Base-by-base conservation (phyloP, 35 echinoderm and acorn worm genomes). In the Stichopus chloronotus region DNA sequence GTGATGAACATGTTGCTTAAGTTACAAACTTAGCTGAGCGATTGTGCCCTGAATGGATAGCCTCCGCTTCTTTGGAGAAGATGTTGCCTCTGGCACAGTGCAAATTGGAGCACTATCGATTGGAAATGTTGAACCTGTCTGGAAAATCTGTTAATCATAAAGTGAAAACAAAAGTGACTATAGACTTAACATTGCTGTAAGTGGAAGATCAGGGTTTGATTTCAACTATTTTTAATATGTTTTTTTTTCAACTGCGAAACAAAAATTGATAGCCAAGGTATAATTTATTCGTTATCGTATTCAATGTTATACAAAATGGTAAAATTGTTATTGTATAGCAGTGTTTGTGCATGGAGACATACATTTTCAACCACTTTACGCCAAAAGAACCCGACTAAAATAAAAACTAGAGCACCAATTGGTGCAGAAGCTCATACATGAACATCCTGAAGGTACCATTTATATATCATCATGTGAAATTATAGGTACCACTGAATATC, bases 211-310 rank as follows among this genome's bases (percentile, higher is more conserved):
- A 68, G 63, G 63, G 63, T 68, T 68, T 68, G 63, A 17, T 68
- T 68, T 68, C 63, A 68, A 68, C 63, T 68, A 68, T 68, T 68
- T 68, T 68, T 68, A 68, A 68, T 17, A 9, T 68, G 63, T 68
- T 68, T 68, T 68, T 68, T 68, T 68, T 68, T 68, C 17, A 68
- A 68, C 63, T 68, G 63, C 17, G 63, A 68, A 68, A 17, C 63
- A 68, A 68, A 68, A 68, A 68, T 68, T 68, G 63, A 68, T 68
- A 68, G 63, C 17, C 63, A 68, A 17, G 63, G 63, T 68, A 68
- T 68, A 68, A 68, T 68, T 68, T 68, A 68, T 68, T 68, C 63
- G 63, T 68, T 68, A 68, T 68, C 63, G 63, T 68, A 68, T 68
- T 68, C 8, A 68, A 68, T 68, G 63, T 68, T 68, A 9, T 68